Evolutionary conservation across 1,140 invertebrate genomes (phyloP).

Genomic region (Paraescarpia echinospica): DNA sequence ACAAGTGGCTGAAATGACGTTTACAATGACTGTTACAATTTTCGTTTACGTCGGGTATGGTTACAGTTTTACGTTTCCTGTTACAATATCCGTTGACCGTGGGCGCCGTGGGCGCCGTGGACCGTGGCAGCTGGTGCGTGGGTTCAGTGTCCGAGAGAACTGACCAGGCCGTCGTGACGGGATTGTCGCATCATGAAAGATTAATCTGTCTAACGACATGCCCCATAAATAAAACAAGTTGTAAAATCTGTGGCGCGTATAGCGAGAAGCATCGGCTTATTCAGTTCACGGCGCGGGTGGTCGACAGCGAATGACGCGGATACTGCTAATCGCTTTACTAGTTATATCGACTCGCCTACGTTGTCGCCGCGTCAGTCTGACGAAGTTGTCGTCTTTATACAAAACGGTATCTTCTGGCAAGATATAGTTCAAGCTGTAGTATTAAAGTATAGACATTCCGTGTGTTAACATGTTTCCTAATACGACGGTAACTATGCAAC

Average conservation of each 20-base stretch:
- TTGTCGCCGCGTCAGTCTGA: neutral
- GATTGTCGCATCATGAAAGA: neutral
- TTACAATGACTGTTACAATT: neutral
- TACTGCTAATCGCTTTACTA: neutral
- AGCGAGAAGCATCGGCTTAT: neutral
- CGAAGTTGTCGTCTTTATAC: neutral
- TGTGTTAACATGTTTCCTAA: too few relatives aligned
- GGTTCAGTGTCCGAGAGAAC: neutral
- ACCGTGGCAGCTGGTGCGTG: neutral
- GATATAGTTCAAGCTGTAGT: too few relatives aligned
- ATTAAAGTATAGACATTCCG: too few relatives aligned
- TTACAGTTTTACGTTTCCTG: neutral
- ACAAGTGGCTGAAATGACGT: too few relatives aligned
- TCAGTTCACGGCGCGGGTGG: neutral
- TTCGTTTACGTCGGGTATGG: neutral
- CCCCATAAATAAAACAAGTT: neutral
- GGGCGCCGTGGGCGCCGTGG: neutral
- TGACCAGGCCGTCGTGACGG: neutral
- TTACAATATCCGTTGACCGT: neutral
- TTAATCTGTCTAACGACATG: neutral
- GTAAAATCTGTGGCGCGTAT: neutral
- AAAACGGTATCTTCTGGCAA: neutral
- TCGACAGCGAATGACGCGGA: neutral
- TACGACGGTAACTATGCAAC: too few relatives aligned
- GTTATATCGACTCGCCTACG: neutral